Percentiles rank a stretch among this genome's conserved stretches.
These are phyloP conservation scores for Psilopogon haemacephalus DNA, from an alignment of 2,113 vertebrate genomes.

Conservation along the genomic window DNA sequence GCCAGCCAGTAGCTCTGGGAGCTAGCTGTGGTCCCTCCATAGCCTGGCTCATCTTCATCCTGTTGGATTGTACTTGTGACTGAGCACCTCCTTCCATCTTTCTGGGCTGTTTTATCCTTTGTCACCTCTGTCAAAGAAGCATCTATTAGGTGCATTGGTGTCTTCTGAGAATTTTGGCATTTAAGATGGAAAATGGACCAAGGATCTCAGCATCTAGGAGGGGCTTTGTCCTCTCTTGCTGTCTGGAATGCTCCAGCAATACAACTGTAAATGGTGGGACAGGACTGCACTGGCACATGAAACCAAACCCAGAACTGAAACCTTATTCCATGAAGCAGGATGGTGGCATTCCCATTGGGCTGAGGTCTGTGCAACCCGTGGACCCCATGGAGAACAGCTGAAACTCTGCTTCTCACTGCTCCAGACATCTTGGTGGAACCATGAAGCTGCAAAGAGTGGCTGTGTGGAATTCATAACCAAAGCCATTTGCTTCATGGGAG, in stretches of 20 bases:
- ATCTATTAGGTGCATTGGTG: not conserved
- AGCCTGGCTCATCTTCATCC: not conserved
- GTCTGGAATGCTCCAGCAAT: not conserved
- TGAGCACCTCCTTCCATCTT: not conserved
- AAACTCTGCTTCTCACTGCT: not conserved
- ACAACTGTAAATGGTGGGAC: not conserved
- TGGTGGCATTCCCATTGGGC: not conserved
- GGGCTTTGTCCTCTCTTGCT: not conserved
- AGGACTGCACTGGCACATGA: not conserved
- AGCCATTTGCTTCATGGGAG: not conserved
- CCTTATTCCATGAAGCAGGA: rapidly evolving
- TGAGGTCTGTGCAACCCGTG: not conserved
- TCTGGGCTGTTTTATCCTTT: not conserved
- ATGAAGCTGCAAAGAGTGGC: rapidly evolving
- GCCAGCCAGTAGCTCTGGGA: not conserved
- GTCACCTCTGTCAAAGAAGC: not conserved
- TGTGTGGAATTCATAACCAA: not conserved
- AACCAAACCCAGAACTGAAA: not conserved
- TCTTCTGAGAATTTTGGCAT: not conserved
- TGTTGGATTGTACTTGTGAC: not conserved
- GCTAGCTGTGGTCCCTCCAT: not conserved
- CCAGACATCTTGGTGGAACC: not conserved
- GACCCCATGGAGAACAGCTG: not conserved
- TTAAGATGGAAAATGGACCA: not conserved
- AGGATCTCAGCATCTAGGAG: not conserved